Evolutionary conservation across 2,113 vertebrate genomes (phyloP).

Genomic region (Axis porcinus): DNA sequence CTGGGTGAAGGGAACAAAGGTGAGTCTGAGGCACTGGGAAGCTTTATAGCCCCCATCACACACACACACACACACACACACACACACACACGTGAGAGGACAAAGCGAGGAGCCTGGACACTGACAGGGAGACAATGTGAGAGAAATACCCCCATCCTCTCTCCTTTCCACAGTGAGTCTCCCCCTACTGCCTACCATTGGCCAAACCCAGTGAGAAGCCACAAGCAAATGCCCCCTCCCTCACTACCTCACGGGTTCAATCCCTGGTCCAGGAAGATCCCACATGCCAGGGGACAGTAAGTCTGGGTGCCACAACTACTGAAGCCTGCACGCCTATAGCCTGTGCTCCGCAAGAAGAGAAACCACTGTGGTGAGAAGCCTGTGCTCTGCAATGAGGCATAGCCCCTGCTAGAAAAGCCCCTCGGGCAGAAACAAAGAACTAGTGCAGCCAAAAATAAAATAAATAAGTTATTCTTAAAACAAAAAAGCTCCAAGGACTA

Average conservation of each 20-base stretch:
- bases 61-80: neutral
- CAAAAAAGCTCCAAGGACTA: neutral
- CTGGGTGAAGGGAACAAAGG: neutral
- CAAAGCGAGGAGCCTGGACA: neutral
- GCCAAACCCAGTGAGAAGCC: neutral
- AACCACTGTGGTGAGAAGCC: fast-evolving
- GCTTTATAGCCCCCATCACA: neutral
- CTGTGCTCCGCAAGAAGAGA: neutral
- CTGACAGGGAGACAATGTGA: neutral
- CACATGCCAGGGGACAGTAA: neutral
- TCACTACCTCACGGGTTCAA: neutral
- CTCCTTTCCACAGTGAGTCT: neutral
- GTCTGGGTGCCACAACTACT: neutral
- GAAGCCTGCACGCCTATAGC: neutral
- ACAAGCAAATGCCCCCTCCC: neutral
- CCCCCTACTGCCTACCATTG: neutral
- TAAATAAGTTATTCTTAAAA: neutral
- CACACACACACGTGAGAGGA: neutral
- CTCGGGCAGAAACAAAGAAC: neutral
- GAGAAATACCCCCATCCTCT: neutral
- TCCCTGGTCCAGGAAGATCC: neutral
- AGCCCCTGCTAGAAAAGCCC: neutral
- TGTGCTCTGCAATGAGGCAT: fast-evolving
- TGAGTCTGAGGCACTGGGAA: neutral
- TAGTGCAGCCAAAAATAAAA: neutral